phyloP scores from a whole-genome alignment of 2,888 invertebrate species.

The Nemotelus nigrinus region DNA sequence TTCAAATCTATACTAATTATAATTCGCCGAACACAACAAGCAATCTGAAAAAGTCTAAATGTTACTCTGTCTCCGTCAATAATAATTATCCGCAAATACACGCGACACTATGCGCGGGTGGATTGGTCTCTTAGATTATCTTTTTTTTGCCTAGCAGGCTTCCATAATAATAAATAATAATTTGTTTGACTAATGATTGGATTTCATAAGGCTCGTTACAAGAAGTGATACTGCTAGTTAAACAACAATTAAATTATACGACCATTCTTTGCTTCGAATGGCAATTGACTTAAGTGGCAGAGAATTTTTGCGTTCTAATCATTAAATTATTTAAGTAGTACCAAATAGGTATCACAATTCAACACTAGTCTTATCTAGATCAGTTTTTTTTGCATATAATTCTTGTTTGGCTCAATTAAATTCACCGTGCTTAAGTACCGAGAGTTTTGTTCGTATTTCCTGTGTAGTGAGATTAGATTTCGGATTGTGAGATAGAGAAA shows the following conservation, averaged over 20 bases:
- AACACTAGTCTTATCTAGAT: constrained; percentile 19
- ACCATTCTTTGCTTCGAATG: neutral
- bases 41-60: too few species aligned
- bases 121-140: neutral
- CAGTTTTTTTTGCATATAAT: neutral
- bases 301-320: neutral
- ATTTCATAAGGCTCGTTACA: neutral
- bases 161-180: neutral
- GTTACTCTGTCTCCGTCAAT: too few species aligned
- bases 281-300: neutral
- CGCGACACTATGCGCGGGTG: constrained; percentile 9
- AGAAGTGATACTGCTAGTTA: constrained; percentile 1
- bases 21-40: too few species aligned
- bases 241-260: neutral
- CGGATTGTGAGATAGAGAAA: too few species aligned
- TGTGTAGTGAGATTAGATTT: too few species aligned
- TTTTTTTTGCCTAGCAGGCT: too few species aligned
- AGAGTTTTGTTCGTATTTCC: too few species aligned
- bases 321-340: neutral
- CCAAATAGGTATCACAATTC: neutral
- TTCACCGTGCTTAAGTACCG: too few species aligned
- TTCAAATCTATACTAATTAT: too few species aligned
- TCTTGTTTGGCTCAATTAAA: neutral
- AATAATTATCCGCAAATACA: neutral
- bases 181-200: constrained; percentile 5